Percentiles rank a stretch among this genome's conserved stretches.
Conservation (phyloP, 2,888 invertebrate species). For the Ethmia dodecea region DNA sequence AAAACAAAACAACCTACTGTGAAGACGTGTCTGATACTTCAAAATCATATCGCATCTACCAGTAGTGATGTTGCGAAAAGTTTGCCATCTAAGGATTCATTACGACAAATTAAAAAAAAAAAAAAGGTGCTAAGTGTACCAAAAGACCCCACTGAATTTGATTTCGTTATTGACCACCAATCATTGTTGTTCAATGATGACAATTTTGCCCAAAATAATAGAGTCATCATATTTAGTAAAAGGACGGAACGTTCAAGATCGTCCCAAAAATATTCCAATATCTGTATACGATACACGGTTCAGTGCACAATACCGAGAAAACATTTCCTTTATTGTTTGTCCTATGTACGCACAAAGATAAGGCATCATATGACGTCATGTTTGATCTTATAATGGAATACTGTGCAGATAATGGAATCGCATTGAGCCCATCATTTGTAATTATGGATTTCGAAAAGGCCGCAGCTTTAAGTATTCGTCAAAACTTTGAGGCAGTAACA, state of each 20-base stretch:
- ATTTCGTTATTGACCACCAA: conserved; percentile 4
- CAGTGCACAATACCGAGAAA: conserved; percentile 7
- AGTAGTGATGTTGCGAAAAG: conserved; percentile 5
- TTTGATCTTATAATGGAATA: conserved; percentile 11
- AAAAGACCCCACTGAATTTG: conserved; percentile 7
- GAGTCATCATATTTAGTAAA: conserved; percentile 8
- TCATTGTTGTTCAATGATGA: neutral
- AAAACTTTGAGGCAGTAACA: conserved; percentile 11
- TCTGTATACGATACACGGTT: conserved; percentile 12
- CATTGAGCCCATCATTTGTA: conserved; percentile 5
- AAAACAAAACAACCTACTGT: conserved; percentile 4
- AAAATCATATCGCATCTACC: conserved; percentile 13
- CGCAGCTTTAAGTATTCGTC: conserved; percentile 8
- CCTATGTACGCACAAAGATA: conserved; percentile 9
- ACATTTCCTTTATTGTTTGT: conserved; percentile 12
- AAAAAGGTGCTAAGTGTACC: conserved; percentile 1
- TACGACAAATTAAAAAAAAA: conserved; percentile 5
- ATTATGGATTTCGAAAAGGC: conserved; percentile 14
- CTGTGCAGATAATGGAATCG: conserved; percentile 6
- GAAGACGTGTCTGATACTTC: conserved; percentile 11
- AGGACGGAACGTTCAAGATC: conserved; percentile 15
- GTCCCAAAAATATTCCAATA: conserved; percentile 9
- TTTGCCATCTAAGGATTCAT: conserved; percentile 6
- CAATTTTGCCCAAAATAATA: conserved; percentile 5
- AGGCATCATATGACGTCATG: conserved; percentile 9